A percentile compares a stretch with the other conserved stretches of the same genome.
phyloP scores from a whole-genome alignment of 2,113 vertebrate genomes.

The Seriola aureovittata region DNA sequence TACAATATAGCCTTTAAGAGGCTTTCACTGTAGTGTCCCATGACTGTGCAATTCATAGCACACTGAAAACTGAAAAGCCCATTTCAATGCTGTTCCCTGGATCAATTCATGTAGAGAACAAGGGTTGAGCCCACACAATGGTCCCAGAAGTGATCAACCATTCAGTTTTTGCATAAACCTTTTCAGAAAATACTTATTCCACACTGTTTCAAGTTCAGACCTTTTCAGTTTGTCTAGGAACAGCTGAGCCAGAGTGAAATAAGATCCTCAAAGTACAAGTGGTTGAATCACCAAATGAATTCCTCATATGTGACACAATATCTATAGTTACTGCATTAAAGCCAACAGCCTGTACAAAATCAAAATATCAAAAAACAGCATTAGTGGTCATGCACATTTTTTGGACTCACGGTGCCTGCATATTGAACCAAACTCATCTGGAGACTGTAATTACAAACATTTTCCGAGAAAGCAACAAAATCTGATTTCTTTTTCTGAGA shows the following conservation, averaged over 20 bases:
- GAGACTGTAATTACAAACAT: constrained; percentile 26
- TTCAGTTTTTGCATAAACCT: constrained; percentile 32
- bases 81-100: constrained; percentile 24
- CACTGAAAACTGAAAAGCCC: constrained; percentile 45
- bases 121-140: neutral
- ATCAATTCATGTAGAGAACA: constrained; percentile 25
- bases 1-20: constrained; percentile 1
- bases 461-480: constrained; percentile 42
- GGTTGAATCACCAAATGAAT: constrained; percentile 10
- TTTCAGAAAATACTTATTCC: constrained; percentile 14
- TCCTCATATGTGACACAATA: constrained; percentile 23
- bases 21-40: constrained; percentile 27
- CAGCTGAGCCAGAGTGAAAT: constrained; percentile 27
- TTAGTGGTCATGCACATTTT: neutral
- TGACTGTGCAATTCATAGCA: constrained; percentile 37
- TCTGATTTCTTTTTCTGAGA: neutral
- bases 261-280: constrained; percentile 2
- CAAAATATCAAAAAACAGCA: neutral
- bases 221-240: constrained; percentile 34
- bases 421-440: neutral
- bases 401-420: constrained; percentile 4
- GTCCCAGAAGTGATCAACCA: constrained; percentile 24
- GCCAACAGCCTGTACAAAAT: neutral
- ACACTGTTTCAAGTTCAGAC: neutral
- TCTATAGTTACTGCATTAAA: constrained; percentile 3